Percentiles rank a stretch among this genome's conserved stretches.
Evolutionary conservation across 2,113 vertebrate species (phyloP).

Genomic region (Neolamprologus sp.): DNA sequence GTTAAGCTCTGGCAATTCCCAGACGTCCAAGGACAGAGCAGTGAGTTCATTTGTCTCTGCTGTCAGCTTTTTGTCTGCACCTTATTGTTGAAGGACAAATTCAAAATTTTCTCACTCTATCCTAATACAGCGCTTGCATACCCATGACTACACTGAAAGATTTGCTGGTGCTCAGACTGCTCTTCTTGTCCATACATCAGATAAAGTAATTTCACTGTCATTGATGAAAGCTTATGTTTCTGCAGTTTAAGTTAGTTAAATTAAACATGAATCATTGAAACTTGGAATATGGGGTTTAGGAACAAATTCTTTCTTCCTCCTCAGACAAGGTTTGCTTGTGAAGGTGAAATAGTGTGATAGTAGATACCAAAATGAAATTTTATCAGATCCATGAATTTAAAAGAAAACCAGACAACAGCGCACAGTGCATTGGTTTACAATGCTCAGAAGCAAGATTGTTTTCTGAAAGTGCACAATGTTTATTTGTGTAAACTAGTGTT

Average conservation of each 20-base stretch:
- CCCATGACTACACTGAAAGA: not conserved
- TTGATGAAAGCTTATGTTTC: not conserved
- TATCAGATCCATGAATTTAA: not conserved
- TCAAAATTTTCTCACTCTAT: not conserved
- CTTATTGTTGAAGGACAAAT: not conserved
- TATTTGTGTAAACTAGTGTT: not conserved
- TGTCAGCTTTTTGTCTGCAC: not conserved
- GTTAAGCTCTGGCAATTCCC: not conserved
- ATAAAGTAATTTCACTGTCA: not conserved
- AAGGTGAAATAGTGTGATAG: not conserved
- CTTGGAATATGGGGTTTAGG: not conserved
- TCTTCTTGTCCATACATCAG: not conserved
- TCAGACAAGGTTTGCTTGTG: not conserved
- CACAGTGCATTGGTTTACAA: not conserved
- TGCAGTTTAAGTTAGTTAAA: not conserved
- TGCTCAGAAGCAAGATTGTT: not conserved
- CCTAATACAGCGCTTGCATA: not conserved
- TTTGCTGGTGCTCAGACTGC: not conserved
- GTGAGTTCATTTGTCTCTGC: not conserved
- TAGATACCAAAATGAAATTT: not conserved
- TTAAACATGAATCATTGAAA: not conserved
- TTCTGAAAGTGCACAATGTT: not conserved
- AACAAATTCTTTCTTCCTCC: not conserved
- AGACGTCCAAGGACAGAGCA: constrained; percentile 18
- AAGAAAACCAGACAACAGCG: not conserved